phyloP scores from a whole-genome alignment of 2,113 vertebrate genomes.

The Trogon melanurus region DNA sequence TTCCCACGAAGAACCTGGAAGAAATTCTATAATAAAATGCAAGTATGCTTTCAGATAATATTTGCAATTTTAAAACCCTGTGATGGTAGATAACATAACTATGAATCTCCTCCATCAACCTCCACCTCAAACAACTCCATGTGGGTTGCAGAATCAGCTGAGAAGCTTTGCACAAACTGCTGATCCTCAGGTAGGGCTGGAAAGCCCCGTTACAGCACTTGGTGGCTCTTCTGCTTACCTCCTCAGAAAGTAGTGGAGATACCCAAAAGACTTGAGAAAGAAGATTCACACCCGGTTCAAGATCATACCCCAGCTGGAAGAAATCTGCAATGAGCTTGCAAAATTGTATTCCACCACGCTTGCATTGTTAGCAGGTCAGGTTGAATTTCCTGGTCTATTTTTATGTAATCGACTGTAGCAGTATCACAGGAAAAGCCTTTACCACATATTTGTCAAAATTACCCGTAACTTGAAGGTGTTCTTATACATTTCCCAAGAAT shows the following conservation, averaged over 20 bases:
- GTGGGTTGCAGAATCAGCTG: not conserved
- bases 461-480: not conserved
- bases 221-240: not conserved
- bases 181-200: not conserved
- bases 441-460: not conserved
- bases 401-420: not conserved
- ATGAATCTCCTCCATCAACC: not conserved
- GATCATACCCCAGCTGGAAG: not conserved
- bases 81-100: not conserved
- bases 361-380: not conserved
- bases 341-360: not conserved
- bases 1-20: not conserved
- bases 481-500: not conserved
- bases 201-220: not conserved
- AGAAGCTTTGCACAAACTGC: not conserved
- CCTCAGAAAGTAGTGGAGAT: not conserved
- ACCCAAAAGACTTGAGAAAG: not conserved
- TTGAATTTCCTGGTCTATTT: not conserved
- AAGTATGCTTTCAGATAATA: not conserved
- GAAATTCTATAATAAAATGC: not conserved
- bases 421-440: not conserved
- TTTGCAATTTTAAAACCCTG: not conserved
- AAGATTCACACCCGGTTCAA: not conserved
- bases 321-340: not conserved
- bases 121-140: not conserved